A percentile compares a stretch with the other conserved stretches of the same genome.
Evolutionary conservation across 2,113 vertebrate genomes (phyloP).

Genomic region (Chascanopsetta lugubris): DNA sequence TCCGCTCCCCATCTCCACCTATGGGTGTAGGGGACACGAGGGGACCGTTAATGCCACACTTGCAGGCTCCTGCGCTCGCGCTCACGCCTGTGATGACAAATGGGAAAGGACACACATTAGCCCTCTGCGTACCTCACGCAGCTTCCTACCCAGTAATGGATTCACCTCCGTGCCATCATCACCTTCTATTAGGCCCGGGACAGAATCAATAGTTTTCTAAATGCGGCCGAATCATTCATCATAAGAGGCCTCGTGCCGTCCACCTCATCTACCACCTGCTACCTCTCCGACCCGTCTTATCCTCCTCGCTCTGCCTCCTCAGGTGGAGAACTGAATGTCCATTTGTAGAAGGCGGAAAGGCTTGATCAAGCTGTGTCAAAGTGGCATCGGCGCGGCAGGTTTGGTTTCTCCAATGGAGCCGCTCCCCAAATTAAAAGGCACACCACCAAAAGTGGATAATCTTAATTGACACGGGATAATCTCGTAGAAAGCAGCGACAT

Average conservation of each 20-base stretch:
- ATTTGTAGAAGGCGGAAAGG: constrained; percentile 51
- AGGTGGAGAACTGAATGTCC: constrained; percentile 49
- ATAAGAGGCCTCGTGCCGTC: constrained; percentile 57
- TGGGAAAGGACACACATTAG: constrained; percentile 79
- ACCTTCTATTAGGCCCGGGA: constrained; percentile 76
- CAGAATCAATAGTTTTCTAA: constrained; percentile 82
- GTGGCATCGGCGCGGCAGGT: constrained; percentile 39
- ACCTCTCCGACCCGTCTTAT: constrained; percentile 42
- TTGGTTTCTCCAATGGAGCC: background rate
- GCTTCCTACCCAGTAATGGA: constrained; percentile 77
- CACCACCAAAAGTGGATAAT: constrained; percentile 19
- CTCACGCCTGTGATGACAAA: constrained; percentile 71
- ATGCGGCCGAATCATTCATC: constrained; percentile 77
- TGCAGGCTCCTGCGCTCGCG: constrained; percentile 47
- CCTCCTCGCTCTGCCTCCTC: constrained; percentile 43
- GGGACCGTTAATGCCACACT: constrained; percentile 27
- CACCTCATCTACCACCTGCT: constrained; percentile 48
- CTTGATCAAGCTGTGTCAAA: constrained; percentile 48
- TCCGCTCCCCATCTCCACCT: constrained; percentile 31
- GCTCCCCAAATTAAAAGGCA: constrained; percentile 12
- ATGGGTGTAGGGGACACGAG: constrained; percentile 42
- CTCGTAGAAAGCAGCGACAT: constrained; percentile 29
- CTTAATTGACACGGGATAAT: constrained; percentile 54
- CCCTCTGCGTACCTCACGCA: constrained; percentile 65
- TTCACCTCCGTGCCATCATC: constrained; percentile 80